A percentile compares a stretch with the other conserved stretches of the same genome.
phyloP scores from a whole-genome alignment of 35 echinoderm and acorn worm species.

The Lytechinus pictus region DNA sequence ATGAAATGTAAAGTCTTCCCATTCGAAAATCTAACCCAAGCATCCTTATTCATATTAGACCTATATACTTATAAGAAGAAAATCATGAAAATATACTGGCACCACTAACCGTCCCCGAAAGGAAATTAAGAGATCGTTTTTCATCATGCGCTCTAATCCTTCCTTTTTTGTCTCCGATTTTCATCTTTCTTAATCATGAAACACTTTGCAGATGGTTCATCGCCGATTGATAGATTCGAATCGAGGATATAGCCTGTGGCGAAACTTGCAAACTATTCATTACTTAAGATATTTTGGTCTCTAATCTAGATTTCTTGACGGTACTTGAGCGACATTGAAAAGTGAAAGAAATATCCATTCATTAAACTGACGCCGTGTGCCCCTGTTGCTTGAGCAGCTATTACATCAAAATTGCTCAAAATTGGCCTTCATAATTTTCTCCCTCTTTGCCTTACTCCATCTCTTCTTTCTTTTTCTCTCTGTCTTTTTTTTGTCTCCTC shows the following conservation, averaged over 20 bases:
- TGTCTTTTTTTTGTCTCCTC: not conserved
- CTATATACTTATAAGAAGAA: not conserved
- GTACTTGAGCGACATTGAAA: not conserved
- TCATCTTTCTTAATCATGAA: not conserved
- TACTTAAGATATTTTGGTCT: conserved; percentile 13
- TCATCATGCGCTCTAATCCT: not conserved
- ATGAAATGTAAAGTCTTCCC: not conserved
- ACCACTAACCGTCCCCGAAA: not conserved
- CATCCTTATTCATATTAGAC: not conserved
- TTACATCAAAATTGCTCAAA: not conserved
- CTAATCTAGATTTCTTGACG: not conserved
- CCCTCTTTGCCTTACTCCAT: not conserved
- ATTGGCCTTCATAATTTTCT: not conserved
- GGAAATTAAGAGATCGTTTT: not conserved
- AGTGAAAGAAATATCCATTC: not conserved
- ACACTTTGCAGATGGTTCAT: not conserved
- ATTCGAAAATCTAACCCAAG: too few species aligned
- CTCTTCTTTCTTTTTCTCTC: not conserved
- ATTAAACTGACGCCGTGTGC: not conserved
- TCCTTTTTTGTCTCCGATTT: not conserved
- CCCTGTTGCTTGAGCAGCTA: not conserved
- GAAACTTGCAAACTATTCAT: not conserved
- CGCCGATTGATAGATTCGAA: not conserved
- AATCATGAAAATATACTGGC: not conserved
- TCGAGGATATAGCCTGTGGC: not conserved